A percentile compares a stretch with the other conserved stretches of the same genome.
Evolutionary conservation across 2,797 vertebrate species (phyloP).

Genomic region (Falco peregrinus): DNA sequence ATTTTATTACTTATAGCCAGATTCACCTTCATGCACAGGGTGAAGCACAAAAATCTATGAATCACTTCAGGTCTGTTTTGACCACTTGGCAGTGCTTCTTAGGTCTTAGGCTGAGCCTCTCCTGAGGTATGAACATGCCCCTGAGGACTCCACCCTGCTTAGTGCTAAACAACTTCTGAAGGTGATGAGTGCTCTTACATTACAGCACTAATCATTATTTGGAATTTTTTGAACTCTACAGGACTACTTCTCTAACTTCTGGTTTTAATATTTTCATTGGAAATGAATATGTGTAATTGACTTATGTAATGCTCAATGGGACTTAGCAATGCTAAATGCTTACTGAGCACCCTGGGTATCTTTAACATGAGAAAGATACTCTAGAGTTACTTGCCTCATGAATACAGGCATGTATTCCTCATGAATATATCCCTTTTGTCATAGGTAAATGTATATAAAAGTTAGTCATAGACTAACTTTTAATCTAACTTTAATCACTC

Average conservation of each 20-base stretch:
- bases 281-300: neutral
- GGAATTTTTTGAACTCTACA: neutral
- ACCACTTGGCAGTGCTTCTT: neutral
- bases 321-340: neutral
- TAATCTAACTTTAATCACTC: neutral
- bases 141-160: neutral
- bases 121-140: fast-evolving
- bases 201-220: neutral
- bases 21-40: neutral
- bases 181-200: neutral
- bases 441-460: neutral
- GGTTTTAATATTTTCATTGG: slow-evolving; percentile 16
- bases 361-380: neutral
- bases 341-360: neutral
- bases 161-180: neutral
- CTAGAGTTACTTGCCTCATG: neutral
- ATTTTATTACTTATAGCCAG: neutral
- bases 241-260: neutral
- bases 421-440: neutral
- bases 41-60: neutral
- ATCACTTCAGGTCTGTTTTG: neutral
- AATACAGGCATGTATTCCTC: neutral
- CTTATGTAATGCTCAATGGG: neutral
- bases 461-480: neutral
- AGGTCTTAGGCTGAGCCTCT: neutral